Evolutionary conservation across 2,888 invertebrate species (phyloP).

Genomic region (Nipponacmea schrenckii): DNA sequence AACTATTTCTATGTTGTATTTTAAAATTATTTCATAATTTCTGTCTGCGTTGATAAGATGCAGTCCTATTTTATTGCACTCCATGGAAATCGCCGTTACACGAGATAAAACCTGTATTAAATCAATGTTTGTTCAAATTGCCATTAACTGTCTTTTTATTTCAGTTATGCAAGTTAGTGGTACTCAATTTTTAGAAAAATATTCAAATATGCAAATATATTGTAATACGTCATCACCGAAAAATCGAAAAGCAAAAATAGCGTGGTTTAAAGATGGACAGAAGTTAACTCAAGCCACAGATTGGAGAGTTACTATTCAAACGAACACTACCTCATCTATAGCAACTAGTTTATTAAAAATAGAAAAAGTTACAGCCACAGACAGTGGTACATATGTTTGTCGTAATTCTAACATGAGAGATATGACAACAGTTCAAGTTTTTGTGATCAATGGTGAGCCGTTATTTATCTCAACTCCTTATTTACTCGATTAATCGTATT

Average conservation of each 20-base stretch:
- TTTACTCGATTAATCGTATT: too few relatives aligned
- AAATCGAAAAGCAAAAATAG: constrained; percentile 19
- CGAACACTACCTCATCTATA: neutral
- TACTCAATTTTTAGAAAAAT: constrained; percentile 29
- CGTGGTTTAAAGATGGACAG: constrained; percentile 35
- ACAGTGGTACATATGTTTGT: constrained; percentile 20
- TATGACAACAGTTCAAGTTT: constrained; percentile 21
- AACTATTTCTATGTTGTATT: too few relatives aligned
- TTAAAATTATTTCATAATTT: too few relatives aligned
- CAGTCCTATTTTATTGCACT: too few relatives aligned
- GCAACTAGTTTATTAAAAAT: constrained; percentile 20
- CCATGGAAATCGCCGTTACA: too few relatives aligned
- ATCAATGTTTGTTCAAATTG: too few relatives aligned
- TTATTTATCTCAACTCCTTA: neutral
- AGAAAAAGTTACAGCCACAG: constrained; percentile 7
- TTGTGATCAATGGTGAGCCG: constrained; percentile 22
- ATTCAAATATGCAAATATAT: constrained; percentile 27
- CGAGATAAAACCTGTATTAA: too few relatives aligned
- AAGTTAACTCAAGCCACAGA: neutral
- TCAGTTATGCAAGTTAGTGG: constrained; percentile 35
- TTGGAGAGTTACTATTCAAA: neutral
- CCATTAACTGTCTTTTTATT: constrained; percentile 3
- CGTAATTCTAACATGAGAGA: constrained; percentile 14
- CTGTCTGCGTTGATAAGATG: too few relatives aligned
- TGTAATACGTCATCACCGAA: constrained; percentile 32